A percentile compares a stretch with the other conserved stretches of the same genome.
These are phyloP conservation scores for Wasmannia auropunctata DNA, from an alignment of 1,140 invertebrate genomes.

Conservation along the genomic window DNA sequence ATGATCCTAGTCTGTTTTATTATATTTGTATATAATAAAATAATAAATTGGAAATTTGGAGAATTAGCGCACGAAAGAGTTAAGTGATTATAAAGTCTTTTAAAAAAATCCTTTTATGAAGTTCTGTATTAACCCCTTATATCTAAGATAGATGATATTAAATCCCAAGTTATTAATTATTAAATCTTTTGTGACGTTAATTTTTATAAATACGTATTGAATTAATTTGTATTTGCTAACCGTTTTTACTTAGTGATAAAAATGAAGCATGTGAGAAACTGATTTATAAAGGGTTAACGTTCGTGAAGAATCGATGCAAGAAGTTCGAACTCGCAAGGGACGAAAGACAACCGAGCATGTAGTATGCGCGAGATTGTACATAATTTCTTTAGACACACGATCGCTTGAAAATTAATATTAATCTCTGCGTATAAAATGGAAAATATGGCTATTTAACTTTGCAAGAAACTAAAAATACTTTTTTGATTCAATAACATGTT, in stretches of 20 bases:
- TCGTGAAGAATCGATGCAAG: constrained; percentile 38
- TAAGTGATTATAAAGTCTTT: constrained; percentile 17
- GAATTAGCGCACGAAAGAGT: constrained; percentile 41
- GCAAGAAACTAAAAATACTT: not conserved
- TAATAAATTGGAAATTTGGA: not conserved
- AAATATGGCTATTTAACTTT: not conserved
- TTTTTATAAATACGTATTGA: not conserved
- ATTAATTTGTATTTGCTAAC: constrained; percentile 2
- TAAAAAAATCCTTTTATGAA: constrained; percentile 4
- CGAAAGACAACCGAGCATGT: constrained; percentile 42
- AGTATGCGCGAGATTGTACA: not conserved
- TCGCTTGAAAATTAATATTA: not conserved
- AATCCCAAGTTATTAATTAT: not conserved
- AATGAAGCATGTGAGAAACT: not conserved
- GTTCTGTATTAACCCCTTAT: constrained; percentile 50
- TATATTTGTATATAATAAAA: not conserved
- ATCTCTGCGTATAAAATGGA: not conserved
- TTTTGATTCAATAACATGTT: not conserved
- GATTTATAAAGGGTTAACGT: constrained; percentile 46
- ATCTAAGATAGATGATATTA: constrained; percentile 27
- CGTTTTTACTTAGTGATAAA: not conserved
- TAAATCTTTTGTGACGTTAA: not conserved
- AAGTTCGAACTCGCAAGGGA: constrained; percentile 7
- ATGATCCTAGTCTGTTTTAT: not conserved
- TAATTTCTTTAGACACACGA: not conserved